phyloP scores from a whole-genome alignment of 2,797 vertebrate genomes.

The Periophthalmus magnuspinnatus region DNA sequence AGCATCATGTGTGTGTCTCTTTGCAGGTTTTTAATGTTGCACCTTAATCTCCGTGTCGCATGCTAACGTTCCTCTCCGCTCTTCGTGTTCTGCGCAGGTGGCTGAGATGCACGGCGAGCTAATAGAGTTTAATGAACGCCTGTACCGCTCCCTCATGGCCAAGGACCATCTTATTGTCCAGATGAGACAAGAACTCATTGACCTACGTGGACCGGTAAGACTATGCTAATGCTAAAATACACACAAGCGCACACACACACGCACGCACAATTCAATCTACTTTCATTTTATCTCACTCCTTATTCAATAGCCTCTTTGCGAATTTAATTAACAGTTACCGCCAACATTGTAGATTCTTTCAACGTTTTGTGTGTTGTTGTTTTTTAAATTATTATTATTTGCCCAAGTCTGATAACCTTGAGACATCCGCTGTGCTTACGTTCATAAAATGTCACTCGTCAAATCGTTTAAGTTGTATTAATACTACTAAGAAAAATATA shows the following conservation, averaged over 20 bases:
- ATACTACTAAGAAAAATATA: too few relatives aligned
- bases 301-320: slow-evolving; percentile 9
- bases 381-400: slow-evolving; percentile 1
- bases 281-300: slow-evolving; percentile 32
- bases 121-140: slow-evolving; percentile 96
- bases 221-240: slow-evolving; percentile 18
- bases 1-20: too few relatives aligned
- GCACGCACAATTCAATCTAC: slow-evolving; percentile 12
- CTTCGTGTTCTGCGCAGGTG: slow-evolving; percentile 78
- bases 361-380: slow-evolving; percentile 7
- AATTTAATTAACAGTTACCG: slow-evolving; percentile 23
- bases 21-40: neutral
- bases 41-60: neutral
- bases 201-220: slow-evolving; percentile 92
- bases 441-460: neutral
- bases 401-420: slow-evolving; percentile 5
- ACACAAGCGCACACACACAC: slow-evolving; percentile 13
- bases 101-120: slow-evolving; percentile 99
- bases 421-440: neutral
- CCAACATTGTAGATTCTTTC: slow-evolving; percentile 14
- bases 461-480: too few relatives aligned
- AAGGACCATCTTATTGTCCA: slow-evolving; percentile 95
- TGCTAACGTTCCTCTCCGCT: slow-evolving; percentile 28
- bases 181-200: slow-evolving; percentile 97
- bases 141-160: slow-evolving; percentile 93